Evolutionary conservation across 2,797 vertebrate genomes (phyloP).

Genomic region (Momotus momota): DNA sequence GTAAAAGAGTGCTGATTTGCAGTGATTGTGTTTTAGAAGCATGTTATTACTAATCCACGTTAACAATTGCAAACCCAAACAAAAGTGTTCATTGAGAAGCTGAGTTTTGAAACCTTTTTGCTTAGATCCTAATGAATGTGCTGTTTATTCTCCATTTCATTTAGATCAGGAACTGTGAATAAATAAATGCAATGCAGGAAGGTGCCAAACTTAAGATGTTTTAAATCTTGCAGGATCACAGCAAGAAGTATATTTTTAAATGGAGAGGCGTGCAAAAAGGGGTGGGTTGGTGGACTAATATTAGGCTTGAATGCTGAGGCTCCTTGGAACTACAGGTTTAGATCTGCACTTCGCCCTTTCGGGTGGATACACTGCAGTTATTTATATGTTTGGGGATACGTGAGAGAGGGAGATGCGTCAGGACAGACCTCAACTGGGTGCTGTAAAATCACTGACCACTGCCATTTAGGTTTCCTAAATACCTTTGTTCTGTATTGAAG

Average conservation of each 20-base stretch:
- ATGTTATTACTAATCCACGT: not conserved
- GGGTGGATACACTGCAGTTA: constrained; percentile 24
- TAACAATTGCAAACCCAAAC: not conserved
- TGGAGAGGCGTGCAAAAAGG: not conserved
- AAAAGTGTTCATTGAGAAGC: not conserved
- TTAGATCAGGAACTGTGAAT: not conserved
- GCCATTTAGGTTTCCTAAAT: not conserved
- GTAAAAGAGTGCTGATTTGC: not conserved
- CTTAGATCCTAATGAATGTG: not conserved
- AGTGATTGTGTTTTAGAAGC: not conserved
- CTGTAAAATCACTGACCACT: not conserved
- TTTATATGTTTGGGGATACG: constrained; percentile 32
- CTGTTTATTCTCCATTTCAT: not conserved
- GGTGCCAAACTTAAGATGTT: not conserved
- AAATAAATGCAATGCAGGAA: not conserved
- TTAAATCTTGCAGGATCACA: not conserved
- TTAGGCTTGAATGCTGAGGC: constrained; percentile 1
- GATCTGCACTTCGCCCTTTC: constrained; percentile 64
- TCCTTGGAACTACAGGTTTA: constrained; percentile 25
- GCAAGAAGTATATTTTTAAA: constrained; percentile 47
- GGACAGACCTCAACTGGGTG: not conserved
- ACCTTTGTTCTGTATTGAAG: not conserved
- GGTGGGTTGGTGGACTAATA: constrained; percentile 3
- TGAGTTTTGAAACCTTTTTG: not conserved
- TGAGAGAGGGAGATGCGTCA: constrained; percentile 1